phyloP scores from a whole-genome alignment of 1,140 invertebrate genomes.

The Lamellibrachia luymesi region DNA sequence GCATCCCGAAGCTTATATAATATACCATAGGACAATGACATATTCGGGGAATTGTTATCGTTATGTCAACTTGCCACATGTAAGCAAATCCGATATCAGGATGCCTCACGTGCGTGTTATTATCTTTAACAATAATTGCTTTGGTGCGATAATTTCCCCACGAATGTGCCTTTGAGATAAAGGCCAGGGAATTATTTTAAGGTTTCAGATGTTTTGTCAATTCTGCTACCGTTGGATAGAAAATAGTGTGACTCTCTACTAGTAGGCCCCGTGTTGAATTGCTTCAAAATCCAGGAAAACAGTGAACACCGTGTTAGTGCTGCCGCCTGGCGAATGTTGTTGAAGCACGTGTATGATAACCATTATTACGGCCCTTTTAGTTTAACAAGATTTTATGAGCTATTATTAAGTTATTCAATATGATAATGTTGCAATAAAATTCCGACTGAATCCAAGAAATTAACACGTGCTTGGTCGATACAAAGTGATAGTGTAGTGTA shows the following conservation, averaged over 20 bases:
- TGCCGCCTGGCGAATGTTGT: not conserved
- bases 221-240: not conserved
- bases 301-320: not conserved
- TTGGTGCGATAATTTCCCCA: no score
- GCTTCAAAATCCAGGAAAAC: not conserved
- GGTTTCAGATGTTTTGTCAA: not conserved
- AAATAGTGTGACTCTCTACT: no score
- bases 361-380: not conserved
- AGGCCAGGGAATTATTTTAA: not conserved
- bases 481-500: not conserved
- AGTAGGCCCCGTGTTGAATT: no score
- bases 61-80: no score
- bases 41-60: no score
- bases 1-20: no score
- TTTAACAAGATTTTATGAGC: not conserved
- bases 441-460: not conserved
- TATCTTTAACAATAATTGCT: no score
- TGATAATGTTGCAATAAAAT: not conserved
- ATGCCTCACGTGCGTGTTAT: no score
- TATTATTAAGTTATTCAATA: not conserved
- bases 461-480: not conserved
- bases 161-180: no score
- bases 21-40: no score
- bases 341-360: not conserved
- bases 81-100: no score